Evolutionary conservation across 2,888 invertebrate species (phyloP).

Genomic region (Teleogryllus oceanicus): DNA sequence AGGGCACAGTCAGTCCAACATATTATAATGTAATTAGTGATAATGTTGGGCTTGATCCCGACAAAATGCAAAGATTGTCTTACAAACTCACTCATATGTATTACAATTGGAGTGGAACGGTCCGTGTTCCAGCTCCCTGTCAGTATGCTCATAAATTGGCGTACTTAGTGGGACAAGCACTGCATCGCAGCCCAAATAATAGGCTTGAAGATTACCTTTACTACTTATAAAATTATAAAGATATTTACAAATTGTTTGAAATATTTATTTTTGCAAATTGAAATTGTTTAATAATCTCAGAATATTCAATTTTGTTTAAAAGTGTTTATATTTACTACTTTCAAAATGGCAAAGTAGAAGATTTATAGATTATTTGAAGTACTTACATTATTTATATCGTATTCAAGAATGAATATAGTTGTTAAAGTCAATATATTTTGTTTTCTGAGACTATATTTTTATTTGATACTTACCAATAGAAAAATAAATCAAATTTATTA

Average conservation of each 20-base stretch:
- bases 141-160: slow-evolving; percentile 94
- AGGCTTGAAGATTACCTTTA: slow-evolving; percentile 62
- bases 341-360: too few relatives aligned
- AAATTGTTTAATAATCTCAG: too few relatives aligned
- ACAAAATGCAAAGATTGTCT: slow-evolving; percentile 74
- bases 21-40: slow-evolving; percentile 83
- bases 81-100: slow-evolving; percentile 87
- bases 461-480: too few relatives aligned
- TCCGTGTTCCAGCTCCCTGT: slow-evolving; percentile 86
- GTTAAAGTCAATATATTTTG: too few relatives aligned
- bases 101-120: slow-evolving; percentile 78
- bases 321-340: too few relatives aligned
- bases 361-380: too few relatives aligned
- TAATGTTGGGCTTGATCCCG: slow-evolving; percentile 62
- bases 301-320: too few relatives aligned
- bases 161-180: slow-evolving; percentile 75
- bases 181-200: slow-evolving; percentile 64
- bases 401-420: too few relatives aligned
- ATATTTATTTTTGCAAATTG: neutral
- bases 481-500: too few relatives aligned
- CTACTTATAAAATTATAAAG: slow-evolving; percentile 56
- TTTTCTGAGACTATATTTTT: too few relatives aligned
- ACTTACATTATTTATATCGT: too few relatives aligned
- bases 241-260: neutral
- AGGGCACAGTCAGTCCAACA: slow-evolving; percentile 89